Conservation (phyloP, 2,888 invertebrate species). For the Molorchus minor region DNA sequence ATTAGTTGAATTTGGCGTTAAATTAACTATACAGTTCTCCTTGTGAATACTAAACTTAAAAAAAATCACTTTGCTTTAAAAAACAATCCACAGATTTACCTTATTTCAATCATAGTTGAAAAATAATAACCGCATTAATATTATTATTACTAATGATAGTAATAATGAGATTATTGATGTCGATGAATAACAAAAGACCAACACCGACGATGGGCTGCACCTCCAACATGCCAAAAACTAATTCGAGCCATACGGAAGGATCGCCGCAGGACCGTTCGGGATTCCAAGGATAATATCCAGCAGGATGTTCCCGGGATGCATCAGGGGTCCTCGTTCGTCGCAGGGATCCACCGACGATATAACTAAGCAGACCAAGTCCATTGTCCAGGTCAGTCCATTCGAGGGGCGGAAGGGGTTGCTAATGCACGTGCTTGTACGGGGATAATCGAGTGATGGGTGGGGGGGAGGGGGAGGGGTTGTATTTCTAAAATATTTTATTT, state of each 20-base stretch:
- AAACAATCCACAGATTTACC: no score
- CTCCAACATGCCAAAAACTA: slow-evolving; percentile 3
- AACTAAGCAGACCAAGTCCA: slow-evolving; percentile 73
- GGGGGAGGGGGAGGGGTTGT: neutral
- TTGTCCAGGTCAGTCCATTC: slow-evolving; percentile 70
- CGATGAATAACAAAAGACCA: no score
- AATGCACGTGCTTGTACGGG: neutral
- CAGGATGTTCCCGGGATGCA: slow-evolving; percentile 74
- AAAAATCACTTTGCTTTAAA: no score
- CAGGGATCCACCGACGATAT: slow-evolving; percentile 84
- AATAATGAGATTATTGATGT: no score
- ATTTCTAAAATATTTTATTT: no score
- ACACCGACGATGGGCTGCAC: neutral
- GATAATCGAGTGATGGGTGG: neutral
- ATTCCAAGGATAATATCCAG: slow-evolving; percentile 28
- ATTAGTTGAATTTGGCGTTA: no score
- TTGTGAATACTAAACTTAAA: no score
- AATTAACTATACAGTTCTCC: no score
- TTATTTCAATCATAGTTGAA: no score
- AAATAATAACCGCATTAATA: no score
- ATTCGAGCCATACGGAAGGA: slow-evolving; percentile 23
- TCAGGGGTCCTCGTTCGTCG: slow-evolving; percentile 72
- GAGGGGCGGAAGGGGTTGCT: neutral
- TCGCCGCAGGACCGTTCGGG: slow-evolving; percentile 32
- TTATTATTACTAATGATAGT: no score